A percentile compares a stretch with the other conserved stretches of the same genome.
Conservation (phyloP, 2,113 vertebrate species). For the Strix uralensis region DNA sequence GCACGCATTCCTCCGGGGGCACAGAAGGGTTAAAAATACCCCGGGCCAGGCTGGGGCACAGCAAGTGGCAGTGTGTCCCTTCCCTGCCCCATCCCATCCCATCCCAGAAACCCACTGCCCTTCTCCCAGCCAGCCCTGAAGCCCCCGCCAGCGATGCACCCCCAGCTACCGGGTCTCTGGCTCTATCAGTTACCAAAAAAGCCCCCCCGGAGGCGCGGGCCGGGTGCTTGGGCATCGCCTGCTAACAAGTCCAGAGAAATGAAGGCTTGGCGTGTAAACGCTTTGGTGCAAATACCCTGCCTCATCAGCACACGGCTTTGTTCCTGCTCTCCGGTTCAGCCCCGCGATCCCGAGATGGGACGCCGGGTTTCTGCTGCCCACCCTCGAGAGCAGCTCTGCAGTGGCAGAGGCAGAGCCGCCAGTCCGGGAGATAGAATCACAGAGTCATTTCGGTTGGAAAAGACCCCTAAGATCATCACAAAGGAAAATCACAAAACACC, state of each 20-base stretch:
- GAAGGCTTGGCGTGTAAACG: not conserved
- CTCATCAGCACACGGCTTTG: fast-evolving
- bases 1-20: constrained; percentile 49
- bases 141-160: not conserved
- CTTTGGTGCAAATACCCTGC: not conserved
- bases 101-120: constrained; percentile 11
- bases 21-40: constrained; percentile 76
- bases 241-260: not conserved
- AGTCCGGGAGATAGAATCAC: fast-evolving
- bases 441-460: not conserved
- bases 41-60: constrained; percentile 41
- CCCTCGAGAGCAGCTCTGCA: not conserved
- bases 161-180: not conserved
- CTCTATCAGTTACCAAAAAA: not conserved
- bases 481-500: not conserved
- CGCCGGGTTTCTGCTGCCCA: not conserved
- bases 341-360: not conserved
- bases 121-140: not conserved
- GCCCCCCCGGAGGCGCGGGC: not conserved
- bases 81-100: not conserved
- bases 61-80: constrained; percentile 49
- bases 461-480: not conserved
- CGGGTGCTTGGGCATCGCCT: fast-evolving
- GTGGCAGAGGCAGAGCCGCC: not conserved
- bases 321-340: not conserved